These are phyloP conservation scores for Columbina picui DNA, from an alignment of 2,113 vertebrate species.

Conservation along the genomic window DNA sequence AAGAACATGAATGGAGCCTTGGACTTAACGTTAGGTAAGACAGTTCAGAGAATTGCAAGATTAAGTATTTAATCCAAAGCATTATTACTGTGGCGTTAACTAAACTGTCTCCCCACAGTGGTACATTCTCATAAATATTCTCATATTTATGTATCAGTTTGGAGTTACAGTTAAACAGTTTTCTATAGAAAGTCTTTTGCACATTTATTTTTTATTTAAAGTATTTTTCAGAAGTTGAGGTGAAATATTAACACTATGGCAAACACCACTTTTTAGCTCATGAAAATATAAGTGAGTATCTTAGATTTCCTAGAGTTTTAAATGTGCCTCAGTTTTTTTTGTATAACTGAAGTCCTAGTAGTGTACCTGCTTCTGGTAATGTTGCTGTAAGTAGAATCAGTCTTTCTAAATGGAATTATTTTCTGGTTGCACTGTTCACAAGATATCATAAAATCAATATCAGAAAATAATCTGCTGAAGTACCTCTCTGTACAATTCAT, in stretches of 20 bases:
- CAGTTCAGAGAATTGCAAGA: conserved; percentile 18
- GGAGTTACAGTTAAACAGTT: background rate
- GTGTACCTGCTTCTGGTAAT: background rate
- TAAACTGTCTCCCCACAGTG: background rate
- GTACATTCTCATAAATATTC: background rate
- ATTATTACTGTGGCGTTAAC: background rate
- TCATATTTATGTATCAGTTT: background rate
- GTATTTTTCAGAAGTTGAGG: background rate
- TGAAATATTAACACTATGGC: background rate
- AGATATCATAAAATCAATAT: background rate
- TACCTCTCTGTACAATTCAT: background rate
- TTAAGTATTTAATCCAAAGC: conserved; percentile 28
- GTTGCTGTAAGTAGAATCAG: background rate
- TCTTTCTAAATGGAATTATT: background rate
- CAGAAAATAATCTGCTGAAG: background rate
- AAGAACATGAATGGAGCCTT: background rate
- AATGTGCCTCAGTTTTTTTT: background rate
- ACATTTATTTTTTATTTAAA: background rate
- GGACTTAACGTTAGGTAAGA: conserved; percentile 7
- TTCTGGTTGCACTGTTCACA: background rate
- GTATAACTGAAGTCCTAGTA: background rate
- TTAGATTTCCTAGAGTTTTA: background rate
- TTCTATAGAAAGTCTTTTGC: background rate
- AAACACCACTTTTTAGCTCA: background rate
- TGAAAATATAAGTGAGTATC: background rate